A percentile compares a stretch with the other conserved stretches of the same genome.
These are phyloP conservation scores for Pseudoips prasinana DNA, from an alignment of 2,888 invertebrate species.

Conservation along the genomic window DNA sequence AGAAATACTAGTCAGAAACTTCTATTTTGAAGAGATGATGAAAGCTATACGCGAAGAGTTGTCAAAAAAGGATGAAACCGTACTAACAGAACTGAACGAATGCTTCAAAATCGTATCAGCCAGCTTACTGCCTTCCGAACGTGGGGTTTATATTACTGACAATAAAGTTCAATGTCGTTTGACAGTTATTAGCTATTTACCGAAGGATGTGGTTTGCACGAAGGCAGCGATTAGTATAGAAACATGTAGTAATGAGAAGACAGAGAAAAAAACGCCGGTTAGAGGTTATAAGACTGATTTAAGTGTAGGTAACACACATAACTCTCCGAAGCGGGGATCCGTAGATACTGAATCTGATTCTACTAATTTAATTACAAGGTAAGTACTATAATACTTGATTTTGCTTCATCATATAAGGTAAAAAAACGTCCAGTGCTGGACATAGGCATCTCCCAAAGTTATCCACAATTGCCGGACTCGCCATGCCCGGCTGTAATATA, in stretches of 20 bases:
- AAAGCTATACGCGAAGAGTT: conserved; percentile 82
- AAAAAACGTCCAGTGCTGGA: too few species aligned
- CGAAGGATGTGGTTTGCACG: conserved; percentile 85
- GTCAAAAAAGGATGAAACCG: conserved; percentile 61
- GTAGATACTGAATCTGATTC: conserved; percentile 49
- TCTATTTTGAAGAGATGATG: conserved; percentile 92
- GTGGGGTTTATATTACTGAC: conserved; percentile 70
- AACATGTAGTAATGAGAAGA: conserved; percentile 64
- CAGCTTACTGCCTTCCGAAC: conserved; percentile 79
- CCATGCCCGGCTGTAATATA: too few species aligned
- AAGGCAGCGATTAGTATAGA: conserved; percentile 85
- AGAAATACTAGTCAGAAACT: conserved; percentile 87
- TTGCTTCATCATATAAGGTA: too few species aligned
- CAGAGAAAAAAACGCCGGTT: conserved; percentile 55
- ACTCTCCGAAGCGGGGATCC: conserved; percentile 59
- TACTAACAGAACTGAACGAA: conserved; percentile 79
- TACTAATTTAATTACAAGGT: conserved; percentile 64
- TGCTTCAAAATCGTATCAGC: conserved; percentile 80
- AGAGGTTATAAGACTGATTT: conserved; percentile 78
- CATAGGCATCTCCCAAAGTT: too few species aligned
- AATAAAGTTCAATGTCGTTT: conserved; percentile 68
- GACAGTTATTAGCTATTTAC: conserved; percentile 73
- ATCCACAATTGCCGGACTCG: too few species aligned
- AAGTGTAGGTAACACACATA: conserved; percentile 57
- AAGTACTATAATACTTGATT: too few species aligned